Evolutionary conservation across 2,113 vertebrate genomes (phyloP), one percentile per base, ranked within the genome.

Genomic region (Hirundichthys speculiger): DNA sequence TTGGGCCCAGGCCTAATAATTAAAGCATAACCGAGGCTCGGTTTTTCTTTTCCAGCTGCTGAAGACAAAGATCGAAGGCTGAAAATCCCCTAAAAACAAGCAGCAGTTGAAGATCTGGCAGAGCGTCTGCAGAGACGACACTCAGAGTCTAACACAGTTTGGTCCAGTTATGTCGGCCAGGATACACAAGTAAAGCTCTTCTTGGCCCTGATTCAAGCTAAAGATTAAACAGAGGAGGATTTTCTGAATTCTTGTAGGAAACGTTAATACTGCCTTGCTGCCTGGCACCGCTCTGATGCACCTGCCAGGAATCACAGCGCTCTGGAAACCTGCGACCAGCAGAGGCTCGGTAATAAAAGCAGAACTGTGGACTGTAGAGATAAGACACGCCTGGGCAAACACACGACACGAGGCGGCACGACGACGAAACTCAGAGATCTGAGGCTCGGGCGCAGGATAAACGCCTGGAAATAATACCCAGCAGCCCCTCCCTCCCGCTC

Each of bases 191-290:
- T 27, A 39, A 13, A 66, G 21, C 16, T 70, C 47, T 52, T 70
- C 47, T 52, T 66, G 74, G 51, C 65, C 53, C 19, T 19, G 34
- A 50, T 54, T 79, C 57, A 79, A 52, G 52, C 71, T 5, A 73
- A 77, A 83, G 50, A 64, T 82, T 79, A 59, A 85, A 76, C 61
- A n/a, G 16, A 46, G 79, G 65, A 48, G 77, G 55, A 85, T 82
- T 82, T 85, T 72, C 70, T 61, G 63, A 82, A 89, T 86, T 90
- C 84, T 79, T 54, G 72, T 69, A 7, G 5, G 53, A 75, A 59
- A 54, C 59, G 54, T 83, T 79, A 82, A 64, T 73, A 50, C 46
- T 47, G 66, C 30, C 42, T 25, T 25, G 13, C 41, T 34, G 41
- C 9, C 14, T 52, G 16, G 22, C 51, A 58, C 2, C 12, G 47